Evolutionary conservation across 1,140 invertebrate genomes (phyloP).

Genomic region (Neodiprion fabricii): DNA sequence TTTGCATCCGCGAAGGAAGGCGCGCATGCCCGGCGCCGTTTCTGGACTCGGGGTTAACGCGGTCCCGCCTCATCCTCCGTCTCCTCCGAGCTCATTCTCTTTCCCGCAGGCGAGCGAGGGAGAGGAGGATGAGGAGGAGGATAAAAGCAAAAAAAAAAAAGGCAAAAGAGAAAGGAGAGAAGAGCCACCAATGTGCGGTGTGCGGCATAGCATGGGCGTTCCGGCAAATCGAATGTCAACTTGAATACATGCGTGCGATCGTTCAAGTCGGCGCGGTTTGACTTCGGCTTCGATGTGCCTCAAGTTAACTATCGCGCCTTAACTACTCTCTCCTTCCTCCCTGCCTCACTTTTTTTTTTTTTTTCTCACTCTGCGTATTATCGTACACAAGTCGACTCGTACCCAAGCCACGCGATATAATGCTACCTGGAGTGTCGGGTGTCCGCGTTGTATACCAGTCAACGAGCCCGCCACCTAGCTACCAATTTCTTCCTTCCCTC

Average conservation of each 20-base stretch:
- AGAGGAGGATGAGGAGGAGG: slow-evolving; percentile 4
- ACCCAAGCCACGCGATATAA: not conserved
- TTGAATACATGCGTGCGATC: not conserved
- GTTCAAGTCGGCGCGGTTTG: not conserved
- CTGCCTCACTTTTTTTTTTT: not conserved
- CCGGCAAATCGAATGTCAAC: slow-evolving; percentile 8
- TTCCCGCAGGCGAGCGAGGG: slow-evolving; percentile 13
- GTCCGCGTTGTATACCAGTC: not conserved
- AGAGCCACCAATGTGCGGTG: slow-evolving; percentile 25
- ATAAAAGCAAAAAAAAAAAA: slow-evolving; percentile 21
- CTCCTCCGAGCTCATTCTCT: too few relatives aligned
- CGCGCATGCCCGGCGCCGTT: not conserved
- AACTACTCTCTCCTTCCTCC: not conserved
- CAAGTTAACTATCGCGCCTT: too few relatives aligned
- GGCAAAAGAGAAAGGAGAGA: slow-evolving; percentile 22
- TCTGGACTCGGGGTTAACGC: not conserved
- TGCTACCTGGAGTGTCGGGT: not conserved
- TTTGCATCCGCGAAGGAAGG: slow-evolving; percentile 36
- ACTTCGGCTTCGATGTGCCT: too few relatives aligned
- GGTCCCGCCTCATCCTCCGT: not conserved
- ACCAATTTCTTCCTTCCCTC: not conserved
- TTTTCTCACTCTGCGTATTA: not conserved
- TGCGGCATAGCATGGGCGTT: slow-evolving; percentile 23
- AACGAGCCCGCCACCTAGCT: not conserved
- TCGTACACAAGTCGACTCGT: slow-evolving; percentile 11